Conservation (phyloP, 2,113 vertebrate genomes). For the Sialia sialis region DNA sequence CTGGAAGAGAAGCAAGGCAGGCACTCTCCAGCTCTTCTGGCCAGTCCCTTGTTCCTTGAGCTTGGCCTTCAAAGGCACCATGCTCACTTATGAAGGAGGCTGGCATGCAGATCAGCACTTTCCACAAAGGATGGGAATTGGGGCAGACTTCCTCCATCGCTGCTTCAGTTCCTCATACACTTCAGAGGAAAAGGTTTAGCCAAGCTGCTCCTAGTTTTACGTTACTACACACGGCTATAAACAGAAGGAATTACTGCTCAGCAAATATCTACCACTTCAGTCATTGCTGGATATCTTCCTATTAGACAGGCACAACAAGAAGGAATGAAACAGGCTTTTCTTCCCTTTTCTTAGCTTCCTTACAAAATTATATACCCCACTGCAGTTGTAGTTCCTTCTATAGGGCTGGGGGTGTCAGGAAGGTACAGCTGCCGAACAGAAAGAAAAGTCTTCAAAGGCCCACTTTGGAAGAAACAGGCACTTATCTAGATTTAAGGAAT, state of each 20-base stretch:
- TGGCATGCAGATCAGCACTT: not conserved
- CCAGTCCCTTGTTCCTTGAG: not conserved
- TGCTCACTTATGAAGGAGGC: not conserved
- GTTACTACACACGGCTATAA: not conserved
- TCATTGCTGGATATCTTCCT: not conserved
- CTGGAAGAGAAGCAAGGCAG: not conserved
- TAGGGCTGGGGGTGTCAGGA: rapidly evolving
- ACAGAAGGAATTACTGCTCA: not conserved
- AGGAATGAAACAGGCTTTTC: not conserved
- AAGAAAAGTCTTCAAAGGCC: not conserved
- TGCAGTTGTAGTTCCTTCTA: not conserved
- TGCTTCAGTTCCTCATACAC: not conserved
- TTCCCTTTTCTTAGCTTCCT: not conserved
- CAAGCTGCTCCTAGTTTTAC: not conserved
- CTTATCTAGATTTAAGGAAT: not conserved
- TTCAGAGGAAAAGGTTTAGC: not conserved
- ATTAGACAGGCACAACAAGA: not conserved
- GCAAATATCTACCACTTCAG: not conserved
- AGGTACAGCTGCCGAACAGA: not conserved
- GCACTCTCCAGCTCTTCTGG: not conserved
- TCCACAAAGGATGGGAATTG: not conserved
- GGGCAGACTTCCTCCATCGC: not conserved
- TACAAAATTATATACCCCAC: not conserved
- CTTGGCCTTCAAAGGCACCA: not conserved
- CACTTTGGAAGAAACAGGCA: not conserved